Conservation (phyloP, 2,888 invertebrate species). For the Cheilosia scutellata region DNA sequence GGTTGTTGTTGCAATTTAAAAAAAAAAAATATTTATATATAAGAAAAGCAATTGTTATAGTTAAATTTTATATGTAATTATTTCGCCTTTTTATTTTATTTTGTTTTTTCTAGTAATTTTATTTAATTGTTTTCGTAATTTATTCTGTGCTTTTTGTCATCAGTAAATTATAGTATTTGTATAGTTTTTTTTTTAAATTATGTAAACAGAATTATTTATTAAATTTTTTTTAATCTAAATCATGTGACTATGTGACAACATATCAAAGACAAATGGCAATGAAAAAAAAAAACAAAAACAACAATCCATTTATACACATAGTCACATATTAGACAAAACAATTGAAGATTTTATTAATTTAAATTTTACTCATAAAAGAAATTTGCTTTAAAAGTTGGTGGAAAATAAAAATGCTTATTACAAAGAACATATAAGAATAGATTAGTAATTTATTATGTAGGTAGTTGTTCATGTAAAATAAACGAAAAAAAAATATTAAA, state of each 20-base stretch:
- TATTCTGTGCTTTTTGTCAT: conserved; percentile 23
- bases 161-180: conserved; percentile 23
- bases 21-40: conserved; percentile 17
- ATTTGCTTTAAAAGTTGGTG: conserved; percentile 26
- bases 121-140: conserved; percentile 18
- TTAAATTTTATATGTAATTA: conserved; percentile 64
- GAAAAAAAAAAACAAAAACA: no score
- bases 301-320: conserved; percentile 19
- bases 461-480: conserved; percentile 77
- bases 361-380: conserved; percentile 40
- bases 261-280: conserved; percentile 64
- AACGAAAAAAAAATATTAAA: conserved; percentile 57
- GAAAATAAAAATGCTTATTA: conserved; percentile 27
- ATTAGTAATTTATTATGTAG: conserved; percentile 77
- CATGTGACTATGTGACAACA: conserved; percentile 54
- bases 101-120: conserved; percentile 28
- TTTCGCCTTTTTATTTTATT: not conserved
- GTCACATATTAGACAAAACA: conserved; percentile 31
- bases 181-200: conserved; percentile 3
- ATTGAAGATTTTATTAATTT: conserved; percentile 32
- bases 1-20: conserved; percentile 68
- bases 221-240: conserved; percentile 8
- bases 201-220: conserved; percentile 4
- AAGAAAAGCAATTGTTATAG: conserved; percentile 58
- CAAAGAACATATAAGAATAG: conserved; percentile 28